Base-by-base conservation (phyloP, 2,113 vertebrate genomes). In the Planiliza haematocheilus region DNA sequence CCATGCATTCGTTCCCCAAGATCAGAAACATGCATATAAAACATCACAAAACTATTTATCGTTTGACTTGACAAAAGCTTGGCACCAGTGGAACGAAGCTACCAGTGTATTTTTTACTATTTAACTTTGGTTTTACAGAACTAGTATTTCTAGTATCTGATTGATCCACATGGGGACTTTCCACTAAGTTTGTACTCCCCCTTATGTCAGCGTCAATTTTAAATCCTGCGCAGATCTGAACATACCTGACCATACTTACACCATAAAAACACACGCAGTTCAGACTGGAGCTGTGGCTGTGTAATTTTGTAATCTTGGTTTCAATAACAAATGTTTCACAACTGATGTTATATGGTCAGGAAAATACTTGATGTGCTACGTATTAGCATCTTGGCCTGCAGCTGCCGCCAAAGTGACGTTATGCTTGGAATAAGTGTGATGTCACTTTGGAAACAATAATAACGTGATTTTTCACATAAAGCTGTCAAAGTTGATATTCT, bases 151-250 rank as follows among this genome's bases (percentile, higher is more conserved):
- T 30, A 51, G 13, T 48, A n/a, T 55, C 7, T 16, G 34, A 70
- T 10, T 34, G 20, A 39, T 63, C 20, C 17, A 42, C 13, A 81
- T 38, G 51, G 55, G 56, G 61, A 77, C 53, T 71, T 82, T 82
- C 68, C 67, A 17, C 62, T 62, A 48, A 10, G 57, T 49, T 37
- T 64, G 13, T 17, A 14, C 50, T 62, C 71, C 59, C 55, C 45
- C 74, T 51, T 61, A 18, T 39, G 63, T 64, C 60, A 42, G 60
- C 18, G 51, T 53, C 20, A 70, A 62, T 55, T 56, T 65, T 34
- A 64, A 49, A 56, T 65, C 59, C 45, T 74, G 50, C 60, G 85
- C 70, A 61, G 62, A 75, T 72, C 78, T 63, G 30, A 56, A 56
- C 59, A 48, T 68, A 74, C 66, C 59, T 65, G 3, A n/a, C 66